Evolutionary conservation across 2,888 invertebrate genomes (phyloP).

Genomic region (Dynastes maya): DNA sequence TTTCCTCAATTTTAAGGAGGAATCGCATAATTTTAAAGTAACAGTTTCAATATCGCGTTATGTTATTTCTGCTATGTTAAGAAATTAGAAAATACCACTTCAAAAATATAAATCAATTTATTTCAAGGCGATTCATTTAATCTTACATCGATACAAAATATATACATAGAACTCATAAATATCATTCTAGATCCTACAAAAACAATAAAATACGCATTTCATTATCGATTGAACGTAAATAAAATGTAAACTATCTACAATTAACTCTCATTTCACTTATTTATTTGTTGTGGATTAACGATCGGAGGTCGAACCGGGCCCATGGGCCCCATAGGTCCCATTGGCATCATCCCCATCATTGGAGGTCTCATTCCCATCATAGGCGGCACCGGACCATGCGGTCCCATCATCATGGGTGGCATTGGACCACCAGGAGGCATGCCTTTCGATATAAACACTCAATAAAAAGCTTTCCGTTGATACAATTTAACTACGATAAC

Average conservation of each 20-base stretch:
- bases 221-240: background rate
- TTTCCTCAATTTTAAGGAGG: too few relatives aligned
- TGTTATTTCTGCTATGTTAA: too few relatives aligned
- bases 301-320: conserved; percentile 82
- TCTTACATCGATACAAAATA: too few relatives aligned
- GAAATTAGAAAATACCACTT: background rate
- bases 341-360: conserved; percentile 85
- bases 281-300: conserved; percentile 81
- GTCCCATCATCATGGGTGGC: conserved; percentile 79
- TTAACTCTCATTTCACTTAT: conserved; percentile 60
- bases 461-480: background rate
- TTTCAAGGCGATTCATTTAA: too few relatives aligned
- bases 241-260: background rate
- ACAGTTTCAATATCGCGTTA: too few relatives aligned
- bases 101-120: too few relatives aligned
- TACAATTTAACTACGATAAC: conserved; percentile 55
- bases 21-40: too few relatives aligned
- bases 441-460: conserved; percentile 58
- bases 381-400: conserved; percentile 82
- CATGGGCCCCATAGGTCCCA: conserved; percentile 82
- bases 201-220: background rate
- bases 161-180: too few relatives aligned
- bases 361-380: conserved; percentile 90
- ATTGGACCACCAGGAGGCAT: conserved; percentile 71
- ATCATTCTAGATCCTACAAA: background rate